Evolutionary conservation across 2,797 vertebrate species (phyloP).

Genomic region (Anas bernieri): DNA sequence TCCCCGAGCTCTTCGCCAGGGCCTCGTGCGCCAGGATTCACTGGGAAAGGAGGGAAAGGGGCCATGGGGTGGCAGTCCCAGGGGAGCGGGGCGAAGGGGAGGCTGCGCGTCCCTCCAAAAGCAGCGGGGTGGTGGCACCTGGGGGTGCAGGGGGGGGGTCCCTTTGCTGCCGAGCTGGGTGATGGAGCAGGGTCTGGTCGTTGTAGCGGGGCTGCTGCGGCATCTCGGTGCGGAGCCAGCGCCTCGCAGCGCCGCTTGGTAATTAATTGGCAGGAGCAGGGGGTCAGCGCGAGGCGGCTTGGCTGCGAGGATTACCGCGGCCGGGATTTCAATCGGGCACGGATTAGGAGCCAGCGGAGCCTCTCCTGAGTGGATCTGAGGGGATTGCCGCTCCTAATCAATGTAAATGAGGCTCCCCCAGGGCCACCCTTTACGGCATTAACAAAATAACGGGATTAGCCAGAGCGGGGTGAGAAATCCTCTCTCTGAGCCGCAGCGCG

Average conservation of each 20-base stretch:
- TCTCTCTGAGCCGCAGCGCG: conserved; percentile 7
- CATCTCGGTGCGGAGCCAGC: background rate
- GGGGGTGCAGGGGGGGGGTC: too few relatives aligned
- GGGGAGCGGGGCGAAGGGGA: background rate
- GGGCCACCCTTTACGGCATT: conserved; percentile 70
- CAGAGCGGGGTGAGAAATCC: conserved; percentile 59
- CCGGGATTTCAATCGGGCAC: conserved; percentile 38
- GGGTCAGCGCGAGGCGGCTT: conserved; percentile 32
- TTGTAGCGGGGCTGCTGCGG: background rate
- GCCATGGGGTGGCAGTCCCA: background rate
- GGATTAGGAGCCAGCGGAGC: conserved; percentile 70
- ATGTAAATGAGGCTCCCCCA: conserved; percentile 69
- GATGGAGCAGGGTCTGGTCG: background rate
- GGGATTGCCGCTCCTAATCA: conserved; percentile 70
- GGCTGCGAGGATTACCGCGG: conserved; percentile 54
- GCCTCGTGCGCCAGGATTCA: rapidly evolving
- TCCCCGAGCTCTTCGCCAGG: rapidly evolving
- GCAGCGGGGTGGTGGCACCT: rapidly evolving
- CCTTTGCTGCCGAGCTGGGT: background rate
- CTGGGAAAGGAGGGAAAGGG: background rate
- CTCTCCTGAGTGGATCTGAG: conserved; percentile 70
- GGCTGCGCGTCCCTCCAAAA: background rate
- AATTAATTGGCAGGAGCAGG: conserved; percentile 67
- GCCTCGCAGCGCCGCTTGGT: background rate
- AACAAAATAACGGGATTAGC: conserved; percentile 75